phyloP scores from a whole-genome alignment of 2,888 invertebrate species.

The Hypomecis punctinalis region DNA sequence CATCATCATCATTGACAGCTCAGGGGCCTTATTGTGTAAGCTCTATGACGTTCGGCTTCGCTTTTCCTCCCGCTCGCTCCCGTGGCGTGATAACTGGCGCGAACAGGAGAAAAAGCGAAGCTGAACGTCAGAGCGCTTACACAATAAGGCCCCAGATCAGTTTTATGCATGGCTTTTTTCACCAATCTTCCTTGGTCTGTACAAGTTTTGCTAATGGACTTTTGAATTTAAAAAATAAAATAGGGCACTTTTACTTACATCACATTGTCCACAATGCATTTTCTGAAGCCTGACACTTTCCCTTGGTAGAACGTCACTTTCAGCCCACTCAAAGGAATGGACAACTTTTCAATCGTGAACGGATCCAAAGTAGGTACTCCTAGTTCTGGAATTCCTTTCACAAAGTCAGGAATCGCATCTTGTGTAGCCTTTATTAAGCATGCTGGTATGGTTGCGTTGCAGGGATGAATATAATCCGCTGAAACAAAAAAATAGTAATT shows the following conservation, averaged over 20 bases:
- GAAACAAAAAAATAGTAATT: constrained; percentile 5
- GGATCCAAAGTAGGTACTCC: constrained; percentile 67
- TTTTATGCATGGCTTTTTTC: too few species aligned
- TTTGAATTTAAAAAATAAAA: not conserved
- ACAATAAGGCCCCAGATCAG: too few species aligned
- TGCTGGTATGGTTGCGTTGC: constrained; percentile 63
- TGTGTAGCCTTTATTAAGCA: constrained; percentile 71
- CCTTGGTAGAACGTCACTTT: constrained; percentile 75
- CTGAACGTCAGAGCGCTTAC: too few species aligned
- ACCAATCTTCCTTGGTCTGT: too few species aligned
- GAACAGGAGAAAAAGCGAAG: too few species aligned
- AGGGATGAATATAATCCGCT: constrained; percentile 77
- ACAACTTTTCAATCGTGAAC: constrained; percentile 69
- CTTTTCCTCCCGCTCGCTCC: too few species aligned
- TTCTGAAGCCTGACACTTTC: constrained; percentile 72
- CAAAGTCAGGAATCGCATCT: constrained; percentile 71
- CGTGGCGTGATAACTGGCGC: too few species aligned
- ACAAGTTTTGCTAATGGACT: not conserved
- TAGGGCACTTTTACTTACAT: constrained; percentile 60
- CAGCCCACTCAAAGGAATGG: constrained; percentile 69
- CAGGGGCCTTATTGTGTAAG: too few species aligned
- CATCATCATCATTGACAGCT: too few species aligned
- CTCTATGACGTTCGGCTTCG: too few species aligned
- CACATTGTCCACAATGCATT: constrained; percentile 72
- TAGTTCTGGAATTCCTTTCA: constrained; percentile 69